Percentiles rank a stretch among this genome's conserved stretches.
phyloP scores from a whole-genome alignment of 2,113 vertebrate genomes.

The Physeter macrocephalus region DNA sequence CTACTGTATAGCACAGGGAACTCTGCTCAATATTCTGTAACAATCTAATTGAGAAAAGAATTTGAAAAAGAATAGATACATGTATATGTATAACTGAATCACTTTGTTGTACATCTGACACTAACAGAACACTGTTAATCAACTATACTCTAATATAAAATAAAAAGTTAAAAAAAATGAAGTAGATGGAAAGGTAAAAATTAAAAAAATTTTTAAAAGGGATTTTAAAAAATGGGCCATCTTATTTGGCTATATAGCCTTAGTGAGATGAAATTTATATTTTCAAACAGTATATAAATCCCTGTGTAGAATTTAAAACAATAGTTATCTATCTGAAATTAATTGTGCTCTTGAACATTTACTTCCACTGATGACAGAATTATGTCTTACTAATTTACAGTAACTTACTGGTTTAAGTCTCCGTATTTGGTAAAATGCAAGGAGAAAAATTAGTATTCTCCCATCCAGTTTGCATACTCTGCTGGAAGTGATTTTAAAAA shows the following conservation, averaged over 20 bases:
- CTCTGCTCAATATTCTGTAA: neutral
- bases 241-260: neutral
- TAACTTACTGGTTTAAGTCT: neutral
- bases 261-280: neutral
- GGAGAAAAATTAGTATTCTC: neutral
- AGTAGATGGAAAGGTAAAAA: neutral
- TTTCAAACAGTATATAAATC: neutral
- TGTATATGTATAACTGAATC: neutral
- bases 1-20: neutral
- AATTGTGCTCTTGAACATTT: neutral
- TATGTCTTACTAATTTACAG: neutral
- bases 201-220: neutral
- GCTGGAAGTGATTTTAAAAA: neutral
- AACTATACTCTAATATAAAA: neutral
- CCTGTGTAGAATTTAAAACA: neutral
- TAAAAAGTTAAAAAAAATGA: neutral
- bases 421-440: neutral
- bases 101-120: neutral
- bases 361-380: neutral
- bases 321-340: neutral
- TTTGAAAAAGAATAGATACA: neutral
- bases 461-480: neutral
- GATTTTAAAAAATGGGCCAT: neutral
- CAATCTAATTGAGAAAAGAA: neutral
- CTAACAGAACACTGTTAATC: neutral